Evolutionary conservation across 1,140 invertebrate species (phyloP), one percentile per base, ranked within the genome.

Genomic region (Cryptotermes secundus): DNA sequence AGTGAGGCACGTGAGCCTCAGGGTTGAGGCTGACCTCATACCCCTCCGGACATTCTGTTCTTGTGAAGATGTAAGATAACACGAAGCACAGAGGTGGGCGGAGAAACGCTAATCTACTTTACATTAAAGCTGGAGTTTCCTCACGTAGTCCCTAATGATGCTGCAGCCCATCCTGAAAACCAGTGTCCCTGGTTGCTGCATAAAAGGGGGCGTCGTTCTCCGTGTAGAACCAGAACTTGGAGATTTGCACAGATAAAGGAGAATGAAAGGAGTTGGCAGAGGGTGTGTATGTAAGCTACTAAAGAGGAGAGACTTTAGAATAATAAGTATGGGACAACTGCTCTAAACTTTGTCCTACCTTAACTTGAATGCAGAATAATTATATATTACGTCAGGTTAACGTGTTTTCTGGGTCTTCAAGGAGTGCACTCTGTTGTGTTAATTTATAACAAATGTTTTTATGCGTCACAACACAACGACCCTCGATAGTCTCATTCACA

Each of bases 51-150:
- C 59, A 72, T 12, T 59, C 53, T 31, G 26, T 26, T 31, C 59
- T 31, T 72, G 59, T 49, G 16, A 72, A 72, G 59, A 72, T 72
- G 59, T 72, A 72, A 72, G 59, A 72, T 72, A 72, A 72, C 59
- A n/a, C n/a, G 9, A 31, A n/a, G 59, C 26, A 12, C 6, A 31
- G 59, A 26, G 7, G 59, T 26, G n/a, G 59, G 59, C 4, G n/a
- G 59, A 72, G 59, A 31, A 31, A 72, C 26, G 59, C 59, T 72
- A 72, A 72, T 72, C 59, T 72, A 72, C 59, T 72, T 72, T 72
- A 72, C 59, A 72, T 72, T 72, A 72, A 72, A n/a, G 26, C 59
- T 72, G 59, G 59, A 72, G 59, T 72, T 72, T 72, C 59, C 59
- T 72, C 59, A 72, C 59, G 59, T 72, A 72, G 59, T 31, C 59